Conservation (phyloP, 2,113 vertebrate genomes). For the Merops nubicus region DNA sequence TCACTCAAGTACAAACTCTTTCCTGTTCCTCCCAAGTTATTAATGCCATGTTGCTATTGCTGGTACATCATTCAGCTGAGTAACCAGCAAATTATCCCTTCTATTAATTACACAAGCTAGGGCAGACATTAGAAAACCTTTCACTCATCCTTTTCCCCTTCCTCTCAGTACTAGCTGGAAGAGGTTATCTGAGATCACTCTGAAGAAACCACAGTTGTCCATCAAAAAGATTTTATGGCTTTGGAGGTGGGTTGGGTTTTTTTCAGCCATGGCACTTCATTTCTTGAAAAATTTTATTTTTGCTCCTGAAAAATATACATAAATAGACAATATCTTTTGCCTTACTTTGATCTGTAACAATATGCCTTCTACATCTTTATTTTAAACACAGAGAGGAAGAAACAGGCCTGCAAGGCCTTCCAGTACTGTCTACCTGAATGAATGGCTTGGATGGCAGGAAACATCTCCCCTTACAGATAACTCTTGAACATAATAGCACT, state of each 20-base stretch:
- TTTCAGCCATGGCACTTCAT: neutral
- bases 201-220: neutral
- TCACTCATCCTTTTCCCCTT: neutral
- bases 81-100: neutral
- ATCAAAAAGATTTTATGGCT: neutral
- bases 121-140: neutral
- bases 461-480: neutral
- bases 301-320: neutral
- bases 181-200: neutral
- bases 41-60: neutral
- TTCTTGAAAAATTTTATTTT: neutral
- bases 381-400: neutral
- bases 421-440: neutral
- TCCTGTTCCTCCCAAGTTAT: slow-evolving; percentile 5
- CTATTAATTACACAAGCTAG: neutral
- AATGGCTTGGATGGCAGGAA: neutral
- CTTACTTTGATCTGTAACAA: neutral
- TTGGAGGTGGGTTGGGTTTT: neutral
- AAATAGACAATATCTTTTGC: neutral
- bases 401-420: neutral
- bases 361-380: neutral
- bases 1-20: neutral
- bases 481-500: neutral
- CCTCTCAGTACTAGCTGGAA: neutral
- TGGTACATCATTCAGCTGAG: neutral